phyloP scores from a whole-genome alignment of 2,113 vertebrate species.

The Lota lota region DNA sequence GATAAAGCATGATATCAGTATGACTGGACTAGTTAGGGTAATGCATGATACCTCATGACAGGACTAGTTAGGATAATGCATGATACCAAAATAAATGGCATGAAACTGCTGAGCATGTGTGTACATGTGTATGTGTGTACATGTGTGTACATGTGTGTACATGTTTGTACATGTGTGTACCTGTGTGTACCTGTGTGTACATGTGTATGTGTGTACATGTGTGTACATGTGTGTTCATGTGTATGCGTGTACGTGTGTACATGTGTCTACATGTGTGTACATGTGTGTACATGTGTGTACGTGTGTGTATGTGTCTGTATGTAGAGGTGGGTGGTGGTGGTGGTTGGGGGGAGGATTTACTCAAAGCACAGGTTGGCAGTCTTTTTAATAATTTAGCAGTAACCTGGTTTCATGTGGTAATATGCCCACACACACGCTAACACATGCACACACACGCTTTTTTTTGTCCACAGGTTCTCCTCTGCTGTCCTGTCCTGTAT shows the following conservation, averaged over 20 bases:
- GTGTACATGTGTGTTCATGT: neutral
- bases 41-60: no score
- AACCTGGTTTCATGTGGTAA: conserved; percentile 31
- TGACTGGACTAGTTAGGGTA: no score
- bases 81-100: no score
- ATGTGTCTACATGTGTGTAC: no score
- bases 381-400: conserved; percentile 62
- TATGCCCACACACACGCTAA: neutral
- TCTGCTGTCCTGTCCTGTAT: neutral
- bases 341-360: neutral
- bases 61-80: no score
- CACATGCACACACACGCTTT: conserved; percentile 12
- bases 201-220: conserved; percentile 9
- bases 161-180: no score
- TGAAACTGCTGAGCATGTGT: no score
- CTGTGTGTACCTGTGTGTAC: conserved; percentile 8
- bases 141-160: no score
- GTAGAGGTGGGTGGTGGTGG: neutral
- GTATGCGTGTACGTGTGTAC: neutral
- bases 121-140: no score
- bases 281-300: no score
- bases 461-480: neutral
- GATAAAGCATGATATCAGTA: no score
- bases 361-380: conserved; percentile 37
- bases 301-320: neutral